A percentile compares a stretch with the other conserved stretches of the same genome.
Conservation (phyloP, 2,113 vertebrate species). For the Alethe diademata region DNA sequence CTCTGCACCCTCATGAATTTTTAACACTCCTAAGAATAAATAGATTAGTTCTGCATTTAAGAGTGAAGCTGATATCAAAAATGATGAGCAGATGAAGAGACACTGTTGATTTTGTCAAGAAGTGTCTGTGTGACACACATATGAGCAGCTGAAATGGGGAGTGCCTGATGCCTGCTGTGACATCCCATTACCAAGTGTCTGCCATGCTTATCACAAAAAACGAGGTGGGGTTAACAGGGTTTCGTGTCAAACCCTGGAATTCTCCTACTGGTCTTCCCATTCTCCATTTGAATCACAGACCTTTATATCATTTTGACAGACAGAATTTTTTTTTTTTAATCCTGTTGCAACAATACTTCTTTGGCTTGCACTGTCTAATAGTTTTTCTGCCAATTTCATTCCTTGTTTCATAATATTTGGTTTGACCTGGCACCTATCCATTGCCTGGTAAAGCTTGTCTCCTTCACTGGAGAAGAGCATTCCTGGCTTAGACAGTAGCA, state of each 20-base stretch:
- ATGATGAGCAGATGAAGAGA: background rate
- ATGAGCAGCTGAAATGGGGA: background rate
- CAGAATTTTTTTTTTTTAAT: background rate
- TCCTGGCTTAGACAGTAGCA: background rate
- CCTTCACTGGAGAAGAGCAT: background rate
- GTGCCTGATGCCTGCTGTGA: accelerated
- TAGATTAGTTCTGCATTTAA: background rate
- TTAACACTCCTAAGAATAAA: background rate
- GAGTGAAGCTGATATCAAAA: background rate
- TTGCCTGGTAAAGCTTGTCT: background rate
- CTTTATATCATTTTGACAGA: background rate
- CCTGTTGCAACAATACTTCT: background rate
- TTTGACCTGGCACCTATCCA: background rate
- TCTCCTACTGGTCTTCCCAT: background rate
- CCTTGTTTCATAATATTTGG: background rate
- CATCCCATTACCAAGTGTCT: background rate
- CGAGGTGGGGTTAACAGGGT: accelerated
- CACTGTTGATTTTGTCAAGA: background rate
- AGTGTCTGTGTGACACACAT: background rate
- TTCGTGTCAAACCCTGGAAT: background rate
- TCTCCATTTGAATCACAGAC: background rate
- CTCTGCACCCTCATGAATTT: background rate
- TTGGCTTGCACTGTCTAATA: background rate
- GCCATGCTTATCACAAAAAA: background rate
- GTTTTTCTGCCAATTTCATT: background rate